These are phyloP conservation scores for Rhabdomys dilectus DNA, from an alignment of 2,113 vertebrate species.

Conservation along the genomic window DNA sequence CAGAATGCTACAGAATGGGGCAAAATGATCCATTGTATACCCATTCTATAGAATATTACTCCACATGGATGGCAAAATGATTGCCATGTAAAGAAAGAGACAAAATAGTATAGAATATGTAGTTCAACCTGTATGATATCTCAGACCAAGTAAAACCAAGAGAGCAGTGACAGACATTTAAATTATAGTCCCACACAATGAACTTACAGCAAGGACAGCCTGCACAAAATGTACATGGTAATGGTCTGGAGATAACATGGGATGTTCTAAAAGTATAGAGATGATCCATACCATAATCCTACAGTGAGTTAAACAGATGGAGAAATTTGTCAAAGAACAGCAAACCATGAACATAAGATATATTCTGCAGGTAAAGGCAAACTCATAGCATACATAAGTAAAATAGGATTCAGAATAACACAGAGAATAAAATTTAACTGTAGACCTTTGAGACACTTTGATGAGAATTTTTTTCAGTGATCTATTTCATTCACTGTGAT, in stretches of 20 bases:
- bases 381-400: not conserved
- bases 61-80: not conserved
- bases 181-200: not conserved
- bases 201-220: not conserved
- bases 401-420: not conserved
- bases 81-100: not conserved
- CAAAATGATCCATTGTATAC: not conserved
- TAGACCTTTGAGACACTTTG: not conserved
- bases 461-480: not conserved
- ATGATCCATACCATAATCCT: not conserved
- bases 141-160: not conserved
- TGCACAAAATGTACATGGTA: not conserved
- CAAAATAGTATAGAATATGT: not conserved
- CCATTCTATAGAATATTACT: not conserved
- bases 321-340: not conserved
- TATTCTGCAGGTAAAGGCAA: not conserved
- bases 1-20: not conserved
- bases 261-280: not conserved
- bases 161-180: not conserved
- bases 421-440: not conserved
- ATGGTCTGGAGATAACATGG: not conserved
- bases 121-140: not conserved
- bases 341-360: not conserved
- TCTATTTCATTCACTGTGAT: too few species aligned
- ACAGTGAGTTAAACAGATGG: not conserved